A percentile compares a stretch with the other conserved stretches of the same genome.
phyloP scores from a whole-genome alignment of 2,797 vertebrate species.

The Epinephelus coioides region DNA sequence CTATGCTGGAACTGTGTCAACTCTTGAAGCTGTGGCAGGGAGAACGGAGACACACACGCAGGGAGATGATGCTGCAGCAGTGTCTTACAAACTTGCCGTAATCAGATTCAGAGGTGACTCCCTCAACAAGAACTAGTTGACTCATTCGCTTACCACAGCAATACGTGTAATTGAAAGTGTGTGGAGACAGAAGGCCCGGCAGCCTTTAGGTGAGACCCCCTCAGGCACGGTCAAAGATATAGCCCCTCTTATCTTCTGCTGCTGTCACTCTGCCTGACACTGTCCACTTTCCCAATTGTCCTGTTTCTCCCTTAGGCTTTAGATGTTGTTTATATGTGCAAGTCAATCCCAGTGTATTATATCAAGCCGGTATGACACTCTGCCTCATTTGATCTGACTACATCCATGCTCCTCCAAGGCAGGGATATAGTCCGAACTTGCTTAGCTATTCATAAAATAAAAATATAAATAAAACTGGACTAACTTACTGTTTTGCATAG shows the following conservation, averaged over 20 bases:
- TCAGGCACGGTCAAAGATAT: conserved; percentile 38
- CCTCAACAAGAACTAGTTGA: conserved; percentile 52
- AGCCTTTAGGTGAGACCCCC: conserved; percentile 27
- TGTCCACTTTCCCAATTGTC: conserved; percentile 10
- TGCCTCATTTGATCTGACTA: conserved; percentile 23
- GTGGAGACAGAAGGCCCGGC: conserved; percentile 24
- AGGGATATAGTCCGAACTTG: neutral
- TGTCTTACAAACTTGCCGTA: conserved; percentile 63
- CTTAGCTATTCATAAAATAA: conserved; percentile 1
- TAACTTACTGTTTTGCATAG: neutral
- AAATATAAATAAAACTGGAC: too few relatives aligned
- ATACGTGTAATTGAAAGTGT: conserved; percentile 71
- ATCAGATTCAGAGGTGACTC: conserved; percentile 74
- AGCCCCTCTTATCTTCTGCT: conserved; percentile 25
- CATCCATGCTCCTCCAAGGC: neutral
- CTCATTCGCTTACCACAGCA: conserved; percentile 68
- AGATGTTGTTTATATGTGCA: neutral
- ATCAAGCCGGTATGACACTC: conserved; percentile 27
- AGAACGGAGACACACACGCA: conserved; percentile 16
- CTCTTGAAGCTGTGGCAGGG: conserved; percentile 47
- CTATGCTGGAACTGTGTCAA: conserved; percentile 72
- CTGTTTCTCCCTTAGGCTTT: conserved; percentile 5
- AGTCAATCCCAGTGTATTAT: conserved; percentile 26
- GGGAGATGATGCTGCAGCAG: conserved; percentile 69
- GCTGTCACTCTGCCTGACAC: conserved; percentile 19